Percentiles rank a stretch among this genome's conserved stretches.
Evolutionary conservation across 2,113 vertebrate genomes (phyloP).

Genomic region (Cephalopholis sonnerati): DNA sequence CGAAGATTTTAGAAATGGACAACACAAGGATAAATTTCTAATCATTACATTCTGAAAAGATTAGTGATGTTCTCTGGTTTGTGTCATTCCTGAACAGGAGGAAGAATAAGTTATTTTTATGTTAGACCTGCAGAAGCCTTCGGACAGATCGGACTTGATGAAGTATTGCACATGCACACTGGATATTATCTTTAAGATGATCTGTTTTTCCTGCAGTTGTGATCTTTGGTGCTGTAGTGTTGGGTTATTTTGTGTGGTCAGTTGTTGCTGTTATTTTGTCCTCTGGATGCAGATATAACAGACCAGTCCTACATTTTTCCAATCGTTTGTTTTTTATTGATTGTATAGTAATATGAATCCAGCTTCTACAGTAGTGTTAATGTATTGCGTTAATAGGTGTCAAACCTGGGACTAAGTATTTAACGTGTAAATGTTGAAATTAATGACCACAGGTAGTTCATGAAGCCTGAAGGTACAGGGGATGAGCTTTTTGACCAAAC

Average conservation of each 20-base stretch:
- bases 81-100: neutral
- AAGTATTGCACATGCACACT: neutral
- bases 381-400: neutral
- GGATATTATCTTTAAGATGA: neutral
- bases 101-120: neutral
- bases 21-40: too few species aligned
- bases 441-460: neutral
- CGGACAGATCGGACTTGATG: neutral
- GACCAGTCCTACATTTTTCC: too few species aligned
- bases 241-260: neutral
- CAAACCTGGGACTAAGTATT: neutral
- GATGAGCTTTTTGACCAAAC: neutral
- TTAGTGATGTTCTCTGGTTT: neutral
- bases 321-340: neutral
- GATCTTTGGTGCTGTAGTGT: neutral
- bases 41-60: neutral
- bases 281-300: neutral
- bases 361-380: neutral
- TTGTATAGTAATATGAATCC: neutral
- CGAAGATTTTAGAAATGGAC: neutral
- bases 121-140: neutral
- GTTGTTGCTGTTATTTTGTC: neutral
- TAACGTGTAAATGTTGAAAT: neutral
- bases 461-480: neutral
- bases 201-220: neutral